These are phyloP conservation scores for Rallus crepitans DNA, from an alignment of 2,797 vertebrate genomes.

Conservation along the genomic window DNA sequence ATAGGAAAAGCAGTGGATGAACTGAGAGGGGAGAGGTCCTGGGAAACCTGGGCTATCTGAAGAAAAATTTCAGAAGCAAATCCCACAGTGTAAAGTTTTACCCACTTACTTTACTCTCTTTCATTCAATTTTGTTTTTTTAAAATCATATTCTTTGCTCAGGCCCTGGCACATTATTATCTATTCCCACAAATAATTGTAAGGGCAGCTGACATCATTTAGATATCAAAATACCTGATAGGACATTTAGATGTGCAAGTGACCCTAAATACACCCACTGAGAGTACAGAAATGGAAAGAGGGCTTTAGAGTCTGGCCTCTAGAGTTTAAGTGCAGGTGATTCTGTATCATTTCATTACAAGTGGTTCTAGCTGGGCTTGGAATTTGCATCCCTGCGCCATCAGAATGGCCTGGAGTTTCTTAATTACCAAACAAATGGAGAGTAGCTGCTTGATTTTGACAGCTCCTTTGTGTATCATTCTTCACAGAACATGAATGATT, in stretches of 20 bases:
- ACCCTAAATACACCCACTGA: conserved; percentile 10
- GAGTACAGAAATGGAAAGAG: neutral
- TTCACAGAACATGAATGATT: conserved; percentile 84
- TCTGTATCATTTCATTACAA: conserved; percentile 25
- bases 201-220: neutral
- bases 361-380: conserved; percentile 54
- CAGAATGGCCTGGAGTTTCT: conserved; percentile 76
- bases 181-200: neutral
- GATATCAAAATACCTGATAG: neutral
- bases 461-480: conserved; percentile 82
- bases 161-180: neutral
- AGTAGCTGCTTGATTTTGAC: conserved; percentile 77
- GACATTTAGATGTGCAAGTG: conserved; percentile 3
- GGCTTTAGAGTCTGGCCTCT: neutral
- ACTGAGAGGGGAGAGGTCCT: neutral
- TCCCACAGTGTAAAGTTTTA: neutral
- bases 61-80: neutral
- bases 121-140: neutral
- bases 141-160: neutral
- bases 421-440: conserved; percentile 84
- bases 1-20: neutral
- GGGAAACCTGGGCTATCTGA: neutral
- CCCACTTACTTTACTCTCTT: neutral
- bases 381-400: conserved; percentile 70
- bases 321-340: conserved; percentile 48